These are phyloP conservation scores for Gasteruption jaculator DNA, from an alignment of 2,888 invertebrate genomes.

Conservation along the genomic window DNA sequence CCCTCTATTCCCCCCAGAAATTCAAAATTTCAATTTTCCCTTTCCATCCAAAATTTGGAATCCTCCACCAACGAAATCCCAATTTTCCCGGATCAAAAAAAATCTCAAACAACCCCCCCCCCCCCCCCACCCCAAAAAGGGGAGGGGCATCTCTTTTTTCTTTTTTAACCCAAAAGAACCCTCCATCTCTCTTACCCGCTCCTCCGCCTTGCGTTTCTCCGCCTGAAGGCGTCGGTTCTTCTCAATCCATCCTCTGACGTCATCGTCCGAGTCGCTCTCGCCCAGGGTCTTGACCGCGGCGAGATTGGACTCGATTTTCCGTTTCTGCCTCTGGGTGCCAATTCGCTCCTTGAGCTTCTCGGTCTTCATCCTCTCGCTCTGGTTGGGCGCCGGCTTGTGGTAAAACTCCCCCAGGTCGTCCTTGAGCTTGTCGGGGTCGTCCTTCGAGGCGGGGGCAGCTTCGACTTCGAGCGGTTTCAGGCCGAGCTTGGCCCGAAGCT, in stretches of 20 bases:
- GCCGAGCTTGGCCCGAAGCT: constrained; percentile 86
- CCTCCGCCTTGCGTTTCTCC: constrained; percentile 80
- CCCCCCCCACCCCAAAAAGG: too few relatives aligned
- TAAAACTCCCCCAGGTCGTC: constrained; percentile 75
- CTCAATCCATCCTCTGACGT: constrained; percentile 76
- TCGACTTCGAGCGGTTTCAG: constrained; percentile 82
- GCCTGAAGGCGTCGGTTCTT: constrained; percentile 72
- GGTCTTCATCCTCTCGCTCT: constrained; percentile 67
- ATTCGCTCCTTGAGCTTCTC: constrained; percentile 82
- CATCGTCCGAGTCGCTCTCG: constrained; percentile 71
- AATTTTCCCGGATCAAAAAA: too few relatives aligned
- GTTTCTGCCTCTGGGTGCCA: constrained; percentile 71
- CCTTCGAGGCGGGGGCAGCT: constrained; percentile 33
- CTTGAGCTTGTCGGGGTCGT: constrained; percentile 45
- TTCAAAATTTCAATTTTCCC: too few relatives aligned
- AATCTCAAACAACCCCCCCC: too few relatives aligned
- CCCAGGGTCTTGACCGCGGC: constrained; percentile 61
- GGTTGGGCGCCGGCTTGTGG: constrained; percentile 78
- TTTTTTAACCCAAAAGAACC: too few relatives aligned
- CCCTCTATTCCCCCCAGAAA: too few relatives aligned
- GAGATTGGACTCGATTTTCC: constrained; percentile 69
- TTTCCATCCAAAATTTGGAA: too few relatives aligned
- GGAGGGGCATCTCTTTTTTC: neutral
- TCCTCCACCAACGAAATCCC: too few relatives aligned
- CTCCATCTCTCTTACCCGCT: constrained; percentile 63